Evolutionary conservation across 2,113 vertebrate species (phyloP), one percentile per base, ranked within the genome.

Genomic region (Murina feae): DNA sequence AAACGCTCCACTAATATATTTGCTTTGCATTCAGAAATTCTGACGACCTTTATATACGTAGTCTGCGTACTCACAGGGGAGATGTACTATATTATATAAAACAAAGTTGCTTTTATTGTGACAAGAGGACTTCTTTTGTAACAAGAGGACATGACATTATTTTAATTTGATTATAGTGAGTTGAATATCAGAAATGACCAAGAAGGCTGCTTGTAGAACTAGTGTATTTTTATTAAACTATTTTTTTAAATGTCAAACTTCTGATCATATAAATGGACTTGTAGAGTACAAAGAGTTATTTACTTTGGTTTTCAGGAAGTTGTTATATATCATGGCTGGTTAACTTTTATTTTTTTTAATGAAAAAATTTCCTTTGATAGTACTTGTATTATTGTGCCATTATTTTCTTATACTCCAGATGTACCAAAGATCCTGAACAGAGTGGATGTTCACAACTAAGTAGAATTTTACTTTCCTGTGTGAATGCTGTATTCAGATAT

Each of bases 361-460:
- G 90, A 94, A 92, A 96, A 65, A 32, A 35, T 95, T 95, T 97
- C 69, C 92, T 98, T 97, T 90, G 87, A 92, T 1, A 6, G 89
- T 65, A 88, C 96, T 95, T 96, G 93, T 86, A 74, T 98, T 96
- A 96, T 76, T 95, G 96, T 98, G 98, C 98, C 97, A 98, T 98
- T 98, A 97, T 96, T 97, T 97, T 97, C 91, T 97, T 98, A 85
- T 92, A 91, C 96, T 98, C 96, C 96, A 91, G 42, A 95, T 98
- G 98, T 98, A 98, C 98, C 98, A 98, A 98, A 98, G 98, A 98
- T 98, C 98, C 98, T 97, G 97, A 98, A 97, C 97, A 97, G 97
- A 97, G 97, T 97, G 97, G 97, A 98, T 96, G 97, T 95, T 96
- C 96, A 85, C 94, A 96, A 58, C 72, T 74, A 82, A 86, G 96